Evolutionary conservation across 35 echinoderm and acorn worm species (phyloP).

Genomic region (Patiria miniata): DNA sequence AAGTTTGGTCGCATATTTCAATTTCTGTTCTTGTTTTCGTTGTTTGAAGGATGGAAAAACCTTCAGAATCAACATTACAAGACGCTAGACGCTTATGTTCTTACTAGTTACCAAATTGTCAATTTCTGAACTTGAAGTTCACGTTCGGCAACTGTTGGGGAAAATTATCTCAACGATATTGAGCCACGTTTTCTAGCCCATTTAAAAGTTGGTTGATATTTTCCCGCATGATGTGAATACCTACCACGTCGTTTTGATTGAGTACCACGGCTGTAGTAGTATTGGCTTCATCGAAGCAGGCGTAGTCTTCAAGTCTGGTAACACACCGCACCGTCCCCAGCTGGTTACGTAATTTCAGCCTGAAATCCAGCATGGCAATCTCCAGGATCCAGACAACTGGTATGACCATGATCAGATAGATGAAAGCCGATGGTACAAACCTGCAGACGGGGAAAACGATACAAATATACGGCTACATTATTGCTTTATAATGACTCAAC

Average conservation of each 20-base stretch:
- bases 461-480: no score
- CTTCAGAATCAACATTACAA: no score
- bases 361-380: conserved; percentile 11
- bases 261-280: neutral
- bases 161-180: no score
- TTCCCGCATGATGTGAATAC: neutral
- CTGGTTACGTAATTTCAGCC: neutral
- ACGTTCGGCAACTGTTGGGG: no score
- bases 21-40: no score
- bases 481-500: no score
- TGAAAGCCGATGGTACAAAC: conserved; percentile 46
- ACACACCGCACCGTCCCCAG: neutral
- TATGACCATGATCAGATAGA: conserved; percentile 31
- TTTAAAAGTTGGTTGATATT: neutral
- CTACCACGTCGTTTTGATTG: neutral
- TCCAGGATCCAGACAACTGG: conserved; percentile 57
- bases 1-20: no score
- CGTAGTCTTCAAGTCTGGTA: neutral
- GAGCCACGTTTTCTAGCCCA: no score
- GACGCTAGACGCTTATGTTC: no score
- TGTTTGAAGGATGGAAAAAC: no score
- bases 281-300: neutral
- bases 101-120: no score
- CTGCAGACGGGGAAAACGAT: neutral
- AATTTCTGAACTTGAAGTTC: no score